phyloP scores from a whole-genome alignment of 2,113 vertebrate genomes.

The Mohoua ochrocephala region DNA sequence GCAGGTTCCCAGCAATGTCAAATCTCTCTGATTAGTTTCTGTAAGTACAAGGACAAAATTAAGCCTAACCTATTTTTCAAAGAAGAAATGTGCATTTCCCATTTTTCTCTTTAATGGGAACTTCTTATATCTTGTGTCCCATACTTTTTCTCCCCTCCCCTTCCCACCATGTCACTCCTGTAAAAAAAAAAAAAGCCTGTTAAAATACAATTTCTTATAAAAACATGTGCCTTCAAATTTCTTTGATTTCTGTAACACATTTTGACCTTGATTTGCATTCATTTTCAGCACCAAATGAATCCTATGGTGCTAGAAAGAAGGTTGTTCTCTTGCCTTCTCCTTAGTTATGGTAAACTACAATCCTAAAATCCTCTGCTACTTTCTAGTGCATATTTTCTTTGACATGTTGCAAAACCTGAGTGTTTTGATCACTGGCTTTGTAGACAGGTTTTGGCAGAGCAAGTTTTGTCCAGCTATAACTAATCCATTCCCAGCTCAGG shows the following conservation, averaged over 20 bases:
- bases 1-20: conserved; percentile 53
- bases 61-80: conserved; percentile 54
- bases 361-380: not conserved
- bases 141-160: not conserved
- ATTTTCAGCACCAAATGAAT: not conserved
- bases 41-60: conserved; percentile 67
- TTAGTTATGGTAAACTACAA: not conserved
- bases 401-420: not conserved
- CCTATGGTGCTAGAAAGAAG: not conserved
- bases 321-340: not conserved
- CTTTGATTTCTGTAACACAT: not conserved
- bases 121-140: not conserved
- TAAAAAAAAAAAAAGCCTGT: not conserved
- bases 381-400: not conserved
- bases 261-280: not conserved
- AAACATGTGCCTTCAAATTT: not conserved
- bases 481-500: not conserved
- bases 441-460: not conserved
- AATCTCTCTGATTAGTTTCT: conserved; percentile 62
- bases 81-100: not conserved
- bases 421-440: not conserved
- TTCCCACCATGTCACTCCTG: not conserved
- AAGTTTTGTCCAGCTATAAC: not conserved
- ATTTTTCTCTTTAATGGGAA: conserved; percentile 18
- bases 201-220: not conserved